Percentiles rank a stretch among this genome's conserved stretches.
phyloP scores from a whole-genome alignment of 2,888 invertebrate genomes.

The Tiphia femorata region DNA sequence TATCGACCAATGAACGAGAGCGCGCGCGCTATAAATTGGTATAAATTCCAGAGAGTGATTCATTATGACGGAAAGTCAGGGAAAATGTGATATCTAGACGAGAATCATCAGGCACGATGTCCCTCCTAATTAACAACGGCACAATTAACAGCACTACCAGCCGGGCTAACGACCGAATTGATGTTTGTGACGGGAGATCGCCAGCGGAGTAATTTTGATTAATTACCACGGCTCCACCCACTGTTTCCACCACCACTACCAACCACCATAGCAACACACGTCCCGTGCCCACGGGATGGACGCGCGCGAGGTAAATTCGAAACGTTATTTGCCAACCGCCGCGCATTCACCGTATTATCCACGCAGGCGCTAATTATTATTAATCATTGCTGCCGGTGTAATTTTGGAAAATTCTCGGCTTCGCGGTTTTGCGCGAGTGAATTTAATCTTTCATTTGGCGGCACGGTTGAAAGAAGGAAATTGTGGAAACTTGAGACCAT shows the following conservation, averaged over 20 bases:
- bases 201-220: conserved; percentile 32
- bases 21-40: background rate
- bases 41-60: conserved; percentile 1
- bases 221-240: conserved; percentile 25
- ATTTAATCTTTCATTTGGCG: no score
- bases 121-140: conserved; percentile 27
- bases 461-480: no score
- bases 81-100: conserved; percentile 12
- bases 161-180: conserved; percentile 26
- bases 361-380: background rate
- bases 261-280: no score
- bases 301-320: background rate
- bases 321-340: conserved; percentile 1
- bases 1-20: background rate
- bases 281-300: no score
- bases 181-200: conserved; percentile 26
- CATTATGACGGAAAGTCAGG: conserved; percentile 10
- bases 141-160: conserved; percentile 24
- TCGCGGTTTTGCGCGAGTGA: no score
- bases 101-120: conserved; percentile 15
- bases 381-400: no score
- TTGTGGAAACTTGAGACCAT: no score
- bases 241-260: background rate
- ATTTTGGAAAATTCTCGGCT: no score
- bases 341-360: background rate